Percentiles rank a stretch among this genome's conserved stretches.
Evolutionary conservation across 2,113 vertebrate genomes (phyloP).

Genomic region (Todiramphus chloris): DNA sequence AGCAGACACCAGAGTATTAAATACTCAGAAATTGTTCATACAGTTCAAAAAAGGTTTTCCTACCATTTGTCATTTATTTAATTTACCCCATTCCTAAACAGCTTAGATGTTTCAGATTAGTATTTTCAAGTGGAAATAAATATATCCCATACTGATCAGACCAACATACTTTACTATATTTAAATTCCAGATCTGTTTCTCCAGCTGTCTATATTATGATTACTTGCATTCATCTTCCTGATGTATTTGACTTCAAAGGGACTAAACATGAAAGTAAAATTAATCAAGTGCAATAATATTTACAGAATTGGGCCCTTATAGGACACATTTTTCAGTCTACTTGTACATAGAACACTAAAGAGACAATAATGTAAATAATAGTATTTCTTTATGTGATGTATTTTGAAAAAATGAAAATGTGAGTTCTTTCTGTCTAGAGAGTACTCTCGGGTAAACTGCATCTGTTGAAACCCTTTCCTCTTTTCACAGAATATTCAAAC

Average conservation of each 20-base stretch:
- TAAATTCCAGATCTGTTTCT: neutral
- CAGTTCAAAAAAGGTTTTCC: neutral
- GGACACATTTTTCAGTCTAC: neutral
- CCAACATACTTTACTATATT: neutral
- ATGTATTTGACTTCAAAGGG: neutral
- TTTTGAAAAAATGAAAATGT: neutral
- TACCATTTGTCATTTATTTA: neutral
- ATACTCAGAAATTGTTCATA: neutral
- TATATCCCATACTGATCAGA: neutral
- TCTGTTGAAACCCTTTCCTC: neutral
- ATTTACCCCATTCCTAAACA: neutral
- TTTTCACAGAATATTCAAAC: neutral
- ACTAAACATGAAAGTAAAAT: conserved; percentile 23
- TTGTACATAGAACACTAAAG: neutral
- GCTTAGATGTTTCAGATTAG: neutral
- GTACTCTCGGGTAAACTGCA: too few species aligned
- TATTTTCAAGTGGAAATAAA: neutral
- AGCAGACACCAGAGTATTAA: neutral
- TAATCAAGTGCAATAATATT: neutral
- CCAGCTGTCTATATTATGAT: neutral
- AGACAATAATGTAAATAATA: conserved; percentile 3
- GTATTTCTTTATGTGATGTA: neutral
- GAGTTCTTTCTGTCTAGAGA: neutral
- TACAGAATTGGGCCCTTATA: neutral
- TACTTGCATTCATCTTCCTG: neutral